These are phyloP conservation scores for Narcine bancroftii DNA, from an alignment of 2,113 vertebrate species.

Conservation along the genomic window DNA sequence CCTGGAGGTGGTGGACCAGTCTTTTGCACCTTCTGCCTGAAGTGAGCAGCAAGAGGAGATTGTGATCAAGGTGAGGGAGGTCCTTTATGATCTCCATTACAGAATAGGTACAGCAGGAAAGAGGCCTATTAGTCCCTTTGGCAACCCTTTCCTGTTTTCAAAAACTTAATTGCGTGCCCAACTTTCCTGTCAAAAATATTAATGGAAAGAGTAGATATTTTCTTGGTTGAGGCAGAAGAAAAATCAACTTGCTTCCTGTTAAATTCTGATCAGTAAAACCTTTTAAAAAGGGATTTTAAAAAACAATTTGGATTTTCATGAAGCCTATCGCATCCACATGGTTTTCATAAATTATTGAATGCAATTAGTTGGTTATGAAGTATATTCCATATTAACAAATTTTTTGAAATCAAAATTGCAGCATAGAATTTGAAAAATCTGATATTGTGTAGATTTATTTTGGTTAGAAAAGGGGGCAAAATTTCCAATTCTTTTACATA, in stretches of 20 bases:
- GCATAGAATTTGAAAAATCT: neutral
- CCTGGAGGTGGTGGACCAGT: too few relatives aligned
- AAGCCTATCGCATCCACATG: neutral
- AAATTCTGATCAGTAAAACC: neutral
- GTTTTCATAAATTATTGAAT: neutral
- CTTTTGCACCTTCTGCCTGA: too few relatives aligned
- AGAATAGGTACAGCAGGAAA: too few relatives aligned
- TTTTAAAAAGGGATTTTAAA: neutral
- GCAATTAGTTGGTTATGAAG: neutral
- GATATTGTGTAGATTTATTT: neutral
- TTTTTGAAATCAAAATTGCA: neutral
- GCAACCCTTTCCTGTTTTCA: neutral
- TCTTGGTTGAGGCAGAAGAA: neutral
- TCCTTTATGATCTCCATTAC: too few relatives aligned
- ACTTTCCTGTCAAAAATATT: neutral
- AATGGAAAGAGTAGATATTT: neutral
- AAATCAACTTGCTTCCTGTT: neutral
- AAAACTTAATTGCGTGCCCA: neutral
- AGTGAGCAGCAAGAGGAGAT: too few relatives aligned
- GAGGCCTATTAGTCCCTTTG: too few relatives aligned
- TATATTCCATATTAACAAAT: neutral
- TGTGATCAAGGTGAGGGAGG: too few relatives aligned
- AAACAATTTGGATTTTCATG: neutral
- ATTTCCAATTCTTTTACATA: neutral
- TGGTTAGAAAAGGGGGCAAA: neutral